These are phyloP conservation scores for Trachelus stipa DNA, from an alignment of 2,888 invertebrate genomes.

Conservation along the genomic window DNA sequence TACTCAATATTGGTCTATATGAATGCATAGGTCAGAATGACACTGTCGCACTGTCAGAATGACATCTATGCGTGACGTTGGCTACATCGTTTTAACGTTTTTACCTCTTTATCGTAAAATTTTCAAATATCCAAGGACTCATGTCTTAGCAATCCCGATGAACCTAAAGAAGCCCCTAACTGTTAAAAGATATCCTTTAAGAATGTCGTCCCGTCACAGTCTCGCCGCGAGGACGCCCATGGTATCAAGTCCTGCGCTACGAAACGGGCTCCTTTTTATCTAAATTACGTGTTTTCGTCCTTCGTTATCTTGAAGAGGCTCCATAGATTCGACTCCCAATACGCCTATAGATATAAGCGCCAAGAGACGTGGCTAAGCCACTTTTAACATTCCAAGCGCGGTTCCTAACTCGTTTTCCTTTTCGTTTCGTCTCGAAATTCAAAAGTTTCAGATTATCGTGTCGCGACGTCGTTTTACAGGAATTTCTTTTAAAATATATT, in stretches of 20 bases:
- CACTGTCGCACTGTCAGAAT: background rate
- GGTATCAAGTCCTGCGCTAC: slow-evolving; percentile 20
- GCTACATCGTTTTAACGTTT: background rate
- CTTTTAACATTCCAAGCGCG: slow-evolving; percentile 52
- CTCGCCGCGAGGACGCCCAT: slow-evolving; percentile 50
- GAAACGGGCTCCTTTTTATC: slow-evolving; percentile 48
- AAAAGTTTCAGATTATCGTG: background rate
- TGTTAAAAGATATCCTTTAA: slow-evolving; percentile 37
- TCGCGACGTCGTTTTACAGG: background rate
- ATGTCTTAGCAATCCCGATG: slow-evolving; percentile 23
- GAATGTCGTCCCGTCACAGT: slow-evolving; percentile 35
- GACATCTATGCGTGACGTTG: background rate
- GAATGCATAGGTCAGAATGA: background rate
- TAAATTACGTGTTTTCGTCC: slow-evolving; percentile 62
- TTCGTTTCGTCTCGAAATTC: slow-evolving; percentile 8
- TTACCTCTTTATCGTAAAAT: slow-evolving; percentile 19
- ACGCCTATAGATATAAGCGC: slow-evolving; percentile 34
- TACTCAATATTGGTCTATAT: background rate
- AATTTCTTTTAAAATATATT: slow-evolving; percentile 1
- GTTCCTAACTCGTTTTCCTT: slow-evolving; percentile 35
- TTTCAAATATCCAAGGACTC: slow-evolving; percentile 25
- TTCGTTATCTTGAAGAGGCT: slow-evolving; percentile 56
- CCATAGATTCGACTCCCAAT: slow-evolving; percentile 48
- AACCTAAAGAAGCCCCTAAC: slow-evolving; percentile 19
- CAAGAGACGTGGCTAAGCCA: slow-evolving; percentile 29